These are phyloP conservation scores for Eubasilissa splendida DNA, from an alignment of 2,888 invertebrate species.

Conservation along the genomic window DNA sequence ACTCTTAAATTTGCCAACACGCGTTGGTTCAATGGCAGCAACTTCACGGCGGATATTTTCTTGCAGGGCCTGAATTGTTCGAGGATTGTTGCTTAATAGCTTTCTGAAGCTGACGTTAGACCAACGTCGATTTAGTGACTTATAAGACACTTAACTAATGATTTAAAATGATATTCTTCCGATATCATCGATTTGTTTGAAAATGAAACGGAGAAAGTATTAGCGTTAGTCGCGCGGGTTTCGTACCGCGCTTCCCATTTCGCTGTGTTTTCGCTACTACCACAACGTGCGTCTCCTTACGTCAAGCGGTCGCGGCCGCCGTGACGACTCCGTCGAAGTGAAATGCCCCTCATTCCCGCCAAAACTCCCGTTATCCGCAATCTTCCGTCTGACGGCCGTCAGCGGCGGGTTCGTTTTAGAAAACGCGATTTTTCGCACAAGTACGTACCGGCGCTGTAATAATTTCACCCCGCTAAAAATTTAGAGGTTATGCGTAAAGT, in stretches of 20 bases:
- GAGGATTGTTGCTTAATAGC: too few relatives aligned
- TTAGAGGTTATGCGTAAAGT: constrained; percentile 40
- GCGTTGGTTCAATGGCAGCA: too few relatives aligned
- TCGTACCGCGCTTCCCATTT: constrained; percentile 27
- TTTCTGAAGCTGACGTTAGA: too few relatives aligned
- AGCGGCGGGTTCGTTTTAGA: constrained; percentile 4
- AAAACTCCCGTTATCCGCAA: constrained; percentile 22
- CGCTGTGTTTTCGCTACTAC: constrained; percentile 3
- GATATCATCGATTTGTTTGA: too few relatives aligned
- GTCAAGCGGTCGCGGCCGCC: constrained; percentile 28
- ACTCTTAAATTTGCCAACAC: too few relatives aligned
- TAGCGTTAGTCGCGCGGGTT: not conserved
- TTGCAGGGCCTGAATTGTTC: too few relatives aligned
- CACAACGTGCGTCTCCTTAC: constrained; percentile 36
- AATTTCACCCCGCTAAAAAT: constrained; percentile 25
- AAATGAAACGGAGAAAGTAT: not conserved
- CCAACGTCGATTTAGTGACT: too few relatives aligned
- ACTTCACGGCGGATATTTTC: too few relatives aligned
- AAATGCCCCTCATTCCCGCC: constrained; percentile 34
- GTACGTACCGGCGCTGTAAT: not conserved
- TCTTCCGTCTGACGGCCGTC: constrained; percentile 8
- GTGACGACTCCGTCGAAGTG: constrained; percentile 2
- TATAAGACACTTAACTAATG: too few relatives aligned
- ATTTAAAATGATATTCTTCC: too few relatives aligned
- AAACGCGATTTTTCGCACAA: constrained; percentile 15